Conservation (phyloP, 2,888 invertebrate genomes). For the Callyntrura sp. region DNA sequence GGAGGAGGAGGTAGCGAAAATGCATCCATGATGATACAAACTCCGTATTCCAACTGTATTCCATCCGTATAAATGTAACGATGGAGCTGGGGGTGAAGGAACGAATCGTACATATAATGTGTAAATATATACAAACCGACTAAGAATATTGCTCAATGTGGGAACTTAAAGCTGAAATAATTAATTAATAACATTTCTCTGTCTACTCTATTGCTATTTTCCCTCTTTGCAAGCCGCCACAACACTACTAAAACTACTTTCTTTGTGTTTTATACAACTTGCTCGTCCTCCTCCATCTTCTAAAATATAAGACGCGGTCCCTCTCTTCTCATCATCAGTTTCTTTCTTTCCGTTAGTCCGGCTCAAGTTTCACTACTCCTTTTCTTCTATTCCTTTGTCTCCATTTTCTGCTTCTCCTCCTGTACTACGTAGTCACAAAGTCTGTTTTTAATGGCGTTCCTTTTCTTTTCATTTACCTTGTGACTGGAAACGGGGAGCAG, state of each 20-base stretch:
- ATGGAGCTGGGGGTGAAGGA: not conserved
- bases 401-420: not conserved
- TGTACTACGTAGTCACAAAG: slow-evolving; percentile 4
- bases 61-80: not conserved
- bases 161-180: slow-evolving; percentile 58
- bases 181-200: slow-evolving; percentile 63
- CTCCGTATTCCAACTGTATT: no score
- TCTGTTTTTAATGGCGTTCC: slow-evolving; percentile 47
- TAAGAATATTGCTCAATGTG: slow-evolving; percentile 38
- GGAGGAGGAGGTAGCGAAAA: no score
- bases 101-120: not conserved
- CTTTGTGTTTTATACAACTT: not conserved
- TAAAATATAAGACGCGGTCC: not conserved
- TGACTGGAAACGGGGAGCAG: slow-evolving; percentile 34
- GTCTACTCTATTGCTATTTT: slow-evolving; percentile 29
- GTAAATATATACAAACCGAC: slow-evolving; percentile 6
- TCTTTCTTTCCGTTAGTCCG: slow-evolving; percentile 15
- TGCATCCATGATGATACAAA: no score
- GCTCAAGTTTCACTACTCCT: slow-evolving; percentile 42
- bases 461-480: slow-evolving; percentile 44
- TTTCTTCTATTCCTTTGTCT: not conserved
- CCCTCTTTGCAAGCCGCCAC: no score
- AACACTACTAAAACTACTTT: slow-evolving; percentile 20
- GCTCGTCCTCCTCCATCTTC: not conserved
- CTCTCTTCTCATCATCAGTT: not conserved